phyloP scores from a whole-genome alignment of 2,888 invertebrate species.

The Cylindroiulus punctatus region DNA sequence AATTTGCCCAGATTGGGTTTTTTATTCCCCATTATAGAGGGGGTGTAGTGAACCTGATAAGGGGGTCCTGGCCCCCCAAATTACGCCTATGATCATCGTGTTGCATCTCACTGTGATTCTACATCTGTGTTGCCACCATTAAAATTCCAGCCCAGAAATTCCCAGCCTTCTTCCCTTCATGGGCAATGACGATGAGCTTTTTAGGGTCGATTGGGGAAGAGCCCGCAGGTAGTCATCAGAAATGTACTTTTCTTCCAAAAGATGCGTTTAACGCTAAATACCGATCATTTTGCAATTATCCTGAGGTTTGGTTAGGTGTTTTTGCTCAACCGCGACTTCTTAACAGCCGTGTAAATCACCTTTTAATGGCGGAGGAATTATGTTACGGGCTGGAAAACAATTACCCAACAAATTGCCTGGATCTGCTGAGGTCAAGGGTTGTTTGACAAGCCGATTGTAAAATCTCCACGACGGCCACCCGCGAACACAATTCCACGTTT shows the following conservation, averaged over 20 bases:
- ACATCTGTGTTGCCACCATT: no score
- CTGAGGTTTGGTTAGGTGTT: not conserved
- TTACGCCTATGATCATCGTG: no score
- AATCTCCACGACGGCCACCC: conserved; percentile 44
- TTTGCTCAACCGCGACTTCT: not conserved
- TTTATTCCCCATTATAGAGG: no score
- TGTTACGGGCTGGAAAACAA: not conserved
- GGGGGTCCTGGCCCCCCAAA: no score
- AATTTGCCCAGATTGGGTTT: no score
- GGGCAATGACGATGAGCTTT: no score
- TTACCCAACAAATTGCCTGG: not conserved
- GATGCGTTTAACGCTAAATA: not conserved
- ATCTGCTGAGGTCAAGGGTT: not conserved
- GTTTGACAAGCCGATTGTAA: not conserved
- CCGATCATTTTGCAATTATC: conserved; percentile 22
- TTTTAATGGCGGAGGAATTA: not conserved
- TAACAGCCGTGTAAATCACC: conserved; percentile 23
- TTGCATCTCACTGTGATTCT: no score
- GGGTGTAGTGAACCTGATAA: no score
- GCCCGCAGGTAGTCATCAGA: not conserved
- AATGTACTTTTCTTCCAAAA: not conserved
- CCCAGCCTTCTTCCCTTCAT: no score
- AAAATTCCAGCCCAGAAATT: no score
- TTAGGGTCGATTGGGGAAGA: not conserved
- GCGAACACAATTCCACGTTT: conserved; percentile 11